Evolutionary conservation across 2,888 invertebrate genomes (phyloP).

Genomic region (Bombylius major): DNA sequence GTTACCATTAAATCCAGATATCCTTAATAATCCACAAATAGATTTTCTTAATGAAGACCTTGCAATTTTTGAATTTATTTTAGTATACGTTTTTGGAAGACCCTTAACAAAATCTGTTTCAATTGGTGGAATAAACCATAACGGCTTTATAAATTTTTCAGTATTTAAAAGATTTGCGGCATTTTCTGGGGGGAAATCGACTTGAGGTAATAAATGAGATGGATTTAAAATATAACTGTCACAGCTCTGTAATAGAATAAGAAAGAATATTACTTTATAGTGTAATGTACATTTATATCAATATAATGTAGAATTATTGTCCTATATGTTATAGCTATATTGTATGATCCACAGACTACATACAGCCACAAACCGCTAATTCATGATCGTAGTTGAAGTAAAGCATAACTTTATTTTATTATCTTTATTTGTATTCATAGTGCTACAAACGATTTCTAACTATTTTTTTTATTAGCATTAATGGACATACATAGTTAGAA

Average conservation of each 20-base stretch:
- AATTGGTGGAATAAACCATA: slow-evolving; percentile 32
- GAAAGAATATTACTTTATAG: no score
- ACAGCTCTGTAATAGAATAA: slow-evolving; percentile 21
- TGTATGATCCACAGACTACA: no score
- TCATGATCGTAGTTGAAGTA: no score
- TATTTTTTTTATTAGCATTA: no score
- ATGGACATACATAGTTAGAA: no score
- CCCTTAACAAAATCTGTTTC: slow-evolving; percentile 29
- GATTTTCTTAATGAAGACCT: slow-evolving; percentile 28
- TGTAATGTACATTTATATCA: no score
- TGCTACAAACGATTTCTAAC: no score
- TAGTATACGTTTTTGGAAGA: slow-evolving; percentile 22
- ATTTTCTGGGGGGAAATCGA: slow-evolving; percentile 33
- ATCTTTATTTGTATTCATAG: no score
- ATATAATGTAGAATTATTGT: no score
- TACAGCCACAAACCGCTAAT: no score
- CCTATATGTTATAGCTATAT: background rate
- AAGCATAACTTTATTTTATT: no score
- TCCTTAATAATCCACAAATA: slow-evolving; percentile 30
- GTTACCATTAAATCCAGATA: slow-evolving; percentile 28
- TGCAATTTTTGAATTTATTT: slow-evolving; percentile 23
- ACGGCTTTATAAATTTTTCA: slow-evolving; percentile 31
- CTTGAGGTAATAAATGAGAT: slow-evolving; percentile 34
- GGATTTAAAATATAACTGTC: slow-evolving; percentile 32
- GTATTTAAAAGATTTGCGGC: slow-evolving; percentile 28